Base-by-base conservation (phyloP, 1,140 invertebrate genomes). In the Drosophila pallidifrons region DNA sequence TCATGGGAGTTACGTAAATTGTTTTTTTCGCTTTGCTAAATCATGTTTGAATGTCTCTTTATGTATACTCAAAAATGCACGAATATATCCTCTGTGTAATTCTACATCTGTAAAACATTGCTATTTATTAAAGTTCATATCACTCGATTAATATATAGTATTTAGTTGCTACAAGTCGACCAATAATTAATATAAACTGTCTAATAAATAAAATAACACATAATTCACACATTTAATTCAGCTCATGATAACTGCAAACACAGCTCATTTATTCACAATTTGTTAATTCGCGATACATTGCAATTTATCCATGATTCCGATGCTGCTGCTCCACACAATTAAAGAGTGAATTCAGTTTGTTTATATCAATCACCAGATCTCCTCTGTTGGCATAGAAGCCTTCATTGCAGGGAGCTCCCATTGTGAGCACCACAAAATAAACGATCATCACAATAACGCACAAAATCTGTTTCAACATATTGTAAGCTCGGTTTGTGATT, bases 351-450 rank as follows among this genome's bases (percentile, higher is more conserved):
- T 68, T 16, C 5, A 88, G 25, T 3, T 77, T 45, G 0, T 79
- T 25, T 0, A 79, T 0, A 54, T 87, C 66, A 10, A 87, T 63
- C 38, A 77, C 15, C 11, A 87, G 13, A 32, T 88, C 59, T 5
- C 83, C 83, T 11, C 88, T 82, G 1, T 10, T 6, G 2, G 69
- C 0, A 16, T 77, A 74, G 30, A 86, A 79, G 0, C 82, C 82
- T 0, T 64, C 45, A 35, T 54, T 72, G 55, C 82, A 87, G 13
- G 72, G 71, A 7, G 72, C 72, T 13, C 61, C 66, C 38, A 58
- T 35, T 1, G n/a, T 41, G 7, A 25, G 10, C 15, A 68, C n/a
- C 10, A 71, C 11, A 4, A 43, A 32, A 54, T 58, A 67, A 6
- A 15, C 25, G 25, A 70, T 38, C 5, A 79, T 16, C 13, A 75